Conservation (phyloP, 2,113 vertebrate species). For the Chionomys nivalis region DNA sequence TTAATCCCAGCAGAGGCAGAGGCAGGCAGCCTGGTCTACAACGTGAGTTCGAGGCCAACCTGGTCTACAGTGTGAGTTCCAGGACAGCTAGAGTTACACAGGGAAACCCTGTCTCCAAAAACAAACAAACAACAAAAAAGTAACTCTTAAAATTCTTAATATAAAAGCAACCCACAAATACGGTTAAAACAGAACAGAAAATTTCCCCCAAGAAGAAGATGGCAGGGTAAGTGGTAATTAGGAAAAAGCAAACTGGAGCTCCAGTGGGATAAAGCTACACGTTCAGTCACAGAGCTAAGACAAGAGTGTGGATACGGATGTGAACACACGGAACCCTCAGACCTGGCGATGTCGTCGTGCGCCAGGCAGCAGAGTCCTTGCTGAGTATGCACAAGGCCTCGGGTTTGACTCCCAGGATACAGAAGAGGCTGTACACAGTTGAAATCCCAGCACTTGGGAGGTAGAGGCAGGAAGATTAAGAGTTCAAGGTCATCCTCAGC, state of each 20-base stretch:
- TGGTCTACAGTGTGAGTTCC: background rate
- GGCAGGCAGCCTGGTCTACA: background rate
- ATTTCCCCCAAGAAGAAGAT: background rate
- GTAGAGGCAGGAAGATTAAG: background rate
- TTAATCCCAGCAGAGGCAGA: background rate
- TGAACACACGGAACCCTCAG: background rate
- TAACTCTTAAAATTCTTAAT: background rate
- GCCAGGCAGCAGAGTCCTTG: no score
- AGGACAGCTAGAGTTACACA: background rate
- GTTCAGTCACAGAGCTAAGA: rapidly evolving
- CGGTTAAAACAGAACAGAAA: background rate
- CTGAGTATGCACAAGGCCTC: no score
- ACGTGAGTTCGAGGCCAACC: background rate
- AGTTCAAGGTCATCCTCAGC: background rate
- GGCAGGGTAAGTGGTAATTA: no score
- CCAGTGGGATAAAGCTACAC: rapidly evolving
- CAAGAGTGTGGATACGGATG: background rate
- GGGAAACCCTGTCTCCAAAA: background rate
- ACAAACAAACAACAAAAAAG: background rate
- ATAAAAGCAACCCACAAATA: background rate
- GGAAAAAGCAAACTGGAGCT: background rate
- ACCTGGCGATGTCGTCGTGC: background rate
- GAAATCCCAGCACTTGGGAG: background rate
- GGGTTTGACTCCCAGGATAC: background rate
- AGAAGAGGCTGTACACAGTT: background rate